Evolutionary conservation across 2,888 invertebrate genomes (phyloP), one percentile per base, ranked within the genome.

Genomic region (Phaonia tiefii): DNA sequence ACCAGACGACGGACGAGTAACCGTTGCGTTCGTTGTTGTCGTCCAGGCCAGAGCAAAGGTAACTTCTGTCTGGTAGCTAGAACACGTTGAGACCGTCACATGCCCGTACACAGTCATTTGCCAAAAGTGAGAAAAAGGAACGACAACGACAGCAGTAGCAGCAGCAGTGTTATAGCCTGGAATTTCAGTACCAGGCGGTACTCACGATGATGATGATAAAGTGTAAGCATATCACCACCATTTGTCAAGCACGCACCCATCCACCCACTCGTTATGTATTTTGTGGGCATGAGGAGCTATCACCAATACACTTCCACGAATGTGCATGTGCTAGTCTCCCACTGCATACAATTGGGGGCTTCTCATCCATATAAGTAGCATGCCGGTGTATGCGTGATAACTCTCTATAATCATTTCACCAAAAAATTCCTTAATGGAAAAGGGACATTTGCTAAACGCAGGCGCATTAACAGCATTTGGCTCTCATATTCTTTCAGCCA

Each of bases 1-100:
- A 87, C 87, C 86, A 86, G 88, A 87, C 88, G 89, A 86, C 86
- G 87, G 88, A 88, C 89, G 89, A 88, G 87, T 88, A 87, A 75
- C 81, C 81, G 81, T 81, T 72, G 78, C 65, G 78, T 69, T 87
- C 87, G 89, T 87, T 76, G 63, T 63, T 82, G 87, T 90, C 91
- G 90, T 90, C 91, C 90, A 90, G 90, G 90, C 90, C 90, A 90
- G 88, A 89, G 89, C 90, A 91, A 91, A 90, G 91, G 90, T 90
- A 90, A 89, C 89, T 90, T 91, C 89, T 89, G 89, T 91, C 91
- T 91, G 90, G 86, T 86, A 83, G 85, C 82, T 84, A 66, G 51
- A 60, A 82, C 83, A 85, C 79, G 79, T 83, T 84, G 60, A 83
- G 70, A 78, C 80, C 66, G 78, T 78, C 77, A 83, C 83, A 84